Evolutionary conservation across 1,140 invertebrate species (phyloP).

Genomic region (Philopotamus ludificatus): DNA sequence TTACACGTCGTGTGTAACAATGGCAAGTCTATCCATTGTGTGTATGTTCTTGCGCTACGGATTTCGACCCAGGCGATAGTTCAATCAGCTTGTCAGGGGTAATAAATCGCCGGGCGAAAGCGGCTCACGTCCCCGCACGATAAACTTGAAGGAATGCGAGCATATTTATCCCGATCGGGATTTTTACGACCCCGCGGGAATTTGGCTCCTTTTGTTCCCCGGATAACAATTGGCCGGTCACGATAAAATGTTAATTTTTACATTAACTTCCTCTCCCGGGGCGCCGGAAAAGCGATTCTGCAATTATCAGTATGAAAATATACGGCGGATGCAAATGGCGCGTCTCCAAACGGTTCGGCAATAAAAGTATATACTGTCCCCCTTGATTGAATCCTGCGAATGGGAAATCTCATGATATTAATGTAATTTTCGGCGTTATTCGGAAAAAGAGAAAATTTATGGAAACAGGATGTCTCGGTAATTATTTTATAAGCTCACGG

Average conservation of each 20-base stretch:
- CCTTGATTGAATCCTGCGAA: too few species aligned
- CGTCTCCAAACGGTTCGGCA: too few species aligned
- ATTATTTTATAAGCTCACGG: too few species aligned
- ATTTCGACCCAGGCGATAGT: slow-evolving; percentile 23
- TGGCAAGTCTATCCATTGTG: background rate
- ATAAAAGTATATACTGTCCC: too few species aligned
- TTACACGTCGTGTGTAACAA: background rate
- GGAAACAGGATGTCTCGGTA: too few species aligned
- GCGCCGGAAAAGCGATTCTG: too few species aligned
- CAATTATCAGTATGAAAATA: too few species aligned
- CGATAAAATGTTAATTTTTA: background rate
- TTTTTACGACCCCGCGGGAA: background rate
- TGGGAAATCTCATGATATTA: background rate
- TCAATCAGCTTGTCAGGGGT: slow-evolving; percentile 23
- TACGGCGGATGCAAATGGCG: too few species aligned
- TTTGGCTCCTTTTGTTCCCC: background rate
- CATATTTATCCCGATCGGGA: slow-evolving; percentile 15
- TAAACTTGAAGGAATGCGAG: slow-evolving; percentile 7
- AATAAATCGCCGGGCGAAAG: slow-evolving; percentile 18
- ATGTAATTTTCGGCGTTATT: background rate
- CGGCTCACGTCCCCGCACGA: background rate
- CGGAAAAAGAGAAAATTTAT: too few species aligned
- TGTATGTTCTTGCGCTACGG: background rate
- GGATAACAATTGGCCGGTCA: background rate
- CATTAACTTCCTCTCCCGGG: too few species aligned